Percentiles rank a stretch among this genome's conserved stretches.
phyloP scores from a whole-genome alignment of 2,797 vertebrate genomes.

The Mormyrus hasselquistii region DNA sequence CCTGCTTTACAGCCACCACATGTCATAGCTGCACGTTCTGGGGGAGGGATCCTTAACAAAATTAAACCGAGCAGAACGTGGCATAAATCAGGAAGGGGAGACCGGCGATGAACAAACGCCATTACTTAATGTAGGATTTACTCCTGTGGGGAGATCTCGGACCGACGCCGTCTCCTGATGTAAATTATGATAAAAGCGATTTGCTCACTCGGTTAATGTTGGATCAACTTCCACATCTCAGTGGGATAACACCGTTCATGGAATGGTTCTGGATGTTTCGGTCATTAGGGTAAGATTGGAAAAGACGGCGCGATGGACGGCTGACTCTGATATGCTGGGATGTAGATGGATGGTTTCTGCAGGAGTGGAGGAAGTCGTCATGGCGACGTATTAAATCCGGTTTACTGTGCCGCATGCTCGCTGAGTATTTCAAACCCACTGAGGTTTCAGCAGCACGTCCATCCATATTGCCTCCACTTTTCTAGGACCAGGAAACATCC shows the following conservation, averaged over 20 bases:
- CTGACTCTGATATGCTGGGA: background rate
- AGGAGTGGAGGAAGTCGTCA: background rate
- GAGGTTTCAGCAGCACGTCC: background rate
- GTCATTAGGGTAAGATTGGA: background rate
- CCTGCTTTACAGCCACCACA: conserved; percentile 52
- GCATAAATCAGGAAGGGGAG: conserved; percentile 60
- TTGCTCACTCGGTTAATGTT: conserved; percentile 28
- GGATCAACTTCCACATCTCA: conserved; percentile 26
- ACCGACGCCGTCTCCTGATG: conserved; percentile 46
- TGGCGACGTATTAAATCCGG: background rate
- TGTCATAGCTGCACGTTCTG: conserved; percentile 42
- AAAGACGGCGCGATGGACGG: background rate
- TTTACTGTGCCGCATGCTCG: background rate
- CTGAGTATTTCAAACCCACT: background rate
- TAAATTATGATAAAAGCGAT: conserved; percentile 38
- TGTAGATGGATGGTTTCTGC: background rate
- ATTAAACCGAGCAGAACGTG: conserved; percentile 37
- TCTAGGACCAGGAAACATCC: background rate
- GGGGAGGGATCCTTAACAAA: conserved; percentile 42
- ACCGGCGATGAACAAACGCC: conserved; percentile 38
- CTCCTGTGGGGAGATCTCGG: conserved; percentile 36
- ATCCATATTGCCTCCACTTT: background rate
- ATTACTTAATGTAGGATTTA: conserved; percentile 56
- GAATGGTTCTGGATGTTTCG: background rate
- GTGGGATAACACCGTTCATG: conserved; percentile 2